phyloP scores from a whole-genome alignment of 2,113 vertebrate species.

The Pterocles burchelli region DNA sequence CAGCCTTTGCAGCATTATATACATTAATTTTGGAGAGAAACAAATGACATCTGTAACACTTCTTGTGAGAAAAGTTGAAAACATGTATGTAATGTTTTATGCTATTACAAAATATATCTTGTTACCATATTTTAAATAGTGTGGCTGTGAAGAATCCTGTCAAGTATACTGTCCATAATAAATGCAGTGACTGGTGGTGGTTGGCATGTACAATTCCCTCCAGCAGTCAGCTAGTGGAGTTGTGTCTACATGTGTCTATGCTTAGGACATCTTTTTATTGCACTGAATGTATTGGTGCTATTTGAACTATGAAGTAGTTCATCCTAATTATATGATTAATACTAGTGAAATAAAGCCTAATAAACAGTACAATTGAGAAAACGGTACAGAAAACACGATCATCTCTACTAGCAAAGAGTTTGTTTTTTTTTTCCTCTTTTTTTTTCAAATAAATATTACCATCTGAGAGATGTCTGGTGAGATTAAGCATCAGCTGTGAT shows the following conservation, averaged over 20 bases:
- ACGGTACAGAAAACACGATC: background rate
- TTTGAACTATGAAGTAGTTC: background rate
- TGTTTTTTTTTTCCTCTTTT: background rate
- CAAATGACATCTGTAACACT: background rate
- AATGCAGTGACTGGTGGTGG: background rate
- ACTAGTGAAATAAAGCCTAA: background rate
- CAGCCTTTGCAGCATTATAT: background rate
- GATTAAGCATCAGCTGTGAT: background rate
- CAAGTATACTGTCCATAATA: background rate
- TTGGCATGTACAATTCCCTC: accelerated
- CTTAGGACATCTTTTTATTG: background rate
- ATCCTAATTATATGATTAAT: background rate
- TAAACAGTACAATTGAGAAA: background rate
- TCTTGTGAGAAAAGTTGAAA: background rate
- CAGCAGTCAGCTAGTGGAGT: background rate
- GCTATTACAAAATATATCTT: background rate
- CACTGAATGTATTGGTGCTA: background rate
- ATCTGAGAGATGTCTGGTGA: background rate
- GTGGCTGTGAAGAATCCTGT: background rate
- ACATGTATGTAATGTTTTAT: background rate
- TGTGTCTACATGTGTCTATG: background rate
- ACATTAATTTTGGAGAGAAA: background rate
- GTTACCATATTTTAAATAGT: background rate
- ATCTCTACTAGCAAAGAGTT: background rate
- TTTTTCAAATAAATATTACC: background rate